phyloP scores from a whole-genome alignment of 2,113 vertebrate genomes.

The Paralichthys olivaceus region DNA sequence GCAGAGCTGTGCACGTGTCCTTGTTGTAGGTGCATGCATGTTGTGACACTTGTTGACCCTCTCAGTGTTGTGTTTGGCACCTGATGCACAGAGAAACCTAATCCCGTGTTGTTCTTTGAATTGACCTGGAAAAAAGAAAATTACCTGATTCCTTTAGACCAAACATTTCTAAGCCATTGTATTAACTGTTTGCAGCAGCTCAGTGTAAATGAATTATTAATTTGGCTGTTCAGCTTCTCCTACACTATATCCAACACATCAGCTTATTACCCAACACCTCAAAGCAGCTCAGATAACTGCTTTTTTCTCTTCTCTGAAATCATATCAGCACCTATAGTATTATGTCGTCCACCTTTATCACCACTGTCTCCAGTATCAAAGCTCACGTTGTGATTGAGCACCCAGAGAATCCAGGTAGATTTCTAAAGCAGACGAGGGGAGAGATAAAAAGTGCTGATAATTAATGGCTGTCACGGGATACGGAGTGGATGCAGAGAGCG shows the following conservation, averaged over 20 bases:
- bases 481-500: slow-evolving; percentile 67
- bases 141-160: slow-evolving; percentile 6
- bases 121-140: slow-evolving; percentile 47
- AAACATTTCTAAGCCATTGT: slow-evolving; percentile 19
- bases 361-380: slow-evolving; percentile 62
- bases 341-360: slow-evolving; percentile 35
- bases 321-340: slow-evolving; percentile 26
- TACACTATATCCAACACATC: slow-evolving; percentile 39
- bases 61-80: slow-evolving; percentile 66
- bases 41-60: slow-evolving; percentile 10
- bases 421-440: slow-evolving; percentile 44
- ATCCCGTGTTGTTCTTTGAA: slow-evolving; percentile 59
- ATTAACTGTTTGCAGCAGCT: slow-evolving; percentile 46
- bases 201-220: slow-evolving; percentile 32
- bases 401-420: slow-evolving; percentile 66
- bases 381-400: slow-evolving; percentile 45
- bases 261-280: slow-evolving; percentile 33
- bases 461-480: slow-evolving; percentile 79
- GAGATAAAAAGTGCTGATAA: slow-evolving; percentile 75
- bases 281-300: slow-evolving; percentile 21
- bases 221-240: slow-evolving; percentile 22
- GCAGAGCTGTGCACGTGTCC: background rate
- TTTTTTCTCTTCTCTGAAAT: slow-evolving; percentile 38
- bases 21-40: slow-evolving; percentile 8
- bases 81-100: slow-evolving; percentile 44